A percentile compares a stretch with the other conserved stretches of the same genome.
These are phyloP conservation scores for Scotopteryx bipunctaria DNA, from an alignment of 2,888 invertebrate species.

Conservation along the genomic window DNA sequence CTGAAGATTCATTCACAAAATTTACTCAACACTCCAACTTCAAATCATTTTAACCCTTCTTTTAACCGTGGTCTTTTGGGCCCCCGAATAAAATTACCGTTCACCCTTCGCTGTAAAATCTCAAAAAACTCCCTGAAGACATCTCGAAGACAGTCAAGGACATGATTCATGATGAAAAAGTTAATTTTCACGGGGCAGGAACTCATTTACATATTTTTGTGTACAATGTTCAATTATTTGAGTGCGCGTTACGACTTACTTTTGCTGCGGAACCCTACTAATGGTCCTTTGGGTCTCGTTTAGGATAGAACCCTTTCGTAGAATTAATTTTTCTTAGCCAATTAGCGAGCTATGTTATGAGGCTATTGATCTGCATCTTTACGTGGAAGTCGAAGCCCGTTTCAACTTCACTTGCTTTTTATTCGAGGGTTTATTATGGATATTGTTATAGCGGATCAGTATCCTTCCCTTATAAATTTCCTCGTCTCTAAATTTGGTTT, in stretches of 20 bases:
- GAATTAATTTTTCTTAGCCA: constrained; percentile 82
- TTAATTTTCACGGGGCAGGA: constrained; percentile 75
- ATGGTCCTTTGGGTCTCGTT: constrained; percentile 71
- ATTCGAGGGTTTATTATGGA: constrained; percentile 28
- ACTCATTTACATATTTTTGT: constrained; percentile 81
- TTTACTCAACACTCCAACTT: constrained; percentile 35
- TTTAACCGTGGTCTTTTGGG: constrained; percentile 44
- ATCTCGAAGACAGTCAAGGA: constrained; percentile 71
- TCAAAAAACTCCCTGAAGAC: constrained; percentile 79
- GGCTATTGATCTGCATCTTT: constrained; percentile 60
- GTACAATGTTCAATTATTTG: constrained; percentile 73
- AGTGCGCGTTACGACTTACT: constrained; percentile 62
- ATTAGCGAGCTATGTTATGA: constrained; percentile 71
- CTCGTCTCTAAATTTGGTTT: background rate
- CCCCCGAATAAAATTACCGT: constrained; percentile 52
- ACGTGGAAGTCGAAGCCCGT: constrained; percentile 32
- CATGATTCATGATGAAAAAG: constrained; percentile 83
- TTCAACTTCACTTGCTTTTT: constrained; percentile 31
- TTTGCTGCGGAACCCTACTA: constrained; percentile 61
- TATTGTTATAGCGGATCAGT: constrained; percentile 25
- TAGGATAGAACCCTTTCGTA: constrained; percentile 66
- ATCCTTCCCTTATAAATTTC: constrained; percentile 15
- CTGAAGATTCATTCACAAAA: constrained; percentile 32
- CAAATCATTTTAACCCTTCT: constrained; percentile 56
- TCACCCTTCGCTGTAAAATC: constrained; percentile 66